Evolutionary conservation across 2,113 vertebrate species (phyloP).

Genomic region (Esox niger): DNA sequence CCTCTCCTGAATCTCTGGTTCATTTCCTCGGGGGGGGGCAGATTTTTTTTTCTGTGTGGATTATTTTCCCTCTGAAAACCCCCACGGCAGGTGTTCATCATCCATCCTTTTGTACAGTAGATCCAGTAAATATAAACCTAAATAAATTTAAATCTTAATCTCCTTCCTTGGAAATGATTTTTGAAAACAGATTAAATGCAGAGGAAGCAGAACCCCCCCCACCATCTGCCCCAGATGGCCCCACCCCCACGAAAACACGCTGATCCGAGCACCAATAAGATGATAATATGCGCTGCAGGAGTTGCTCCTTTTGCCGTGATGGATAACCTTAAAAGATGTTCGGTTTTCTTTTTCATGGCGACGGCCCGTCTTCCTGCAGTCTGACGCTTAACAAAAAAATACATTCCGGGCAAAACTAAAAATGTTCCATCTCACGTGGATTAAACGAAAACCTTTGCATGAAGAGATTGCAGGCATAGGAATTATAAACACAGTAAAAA

Average conservation of each 20-base stretch:
- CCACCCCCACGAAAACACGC: background rate
- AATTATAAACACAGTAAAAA: too few relatives aligned
- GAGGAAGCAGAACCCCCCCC: background rate
- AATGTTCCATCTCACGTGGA: too few relatives aligned
- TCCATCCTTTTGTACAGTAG: background rate
- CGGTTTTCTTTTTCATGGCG: too few relatives aligned
- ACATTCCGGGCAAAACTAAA: too few relatives aligned
- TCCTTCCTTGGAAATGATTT: constrained; percentile 7
- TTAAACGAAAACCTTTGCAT: too few relatives aligned
- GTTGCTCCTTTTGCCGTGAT: too few relatives aligned
- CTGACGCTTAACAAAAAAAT: too few relatives aligned
- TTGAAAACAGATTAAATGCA: constrained; percentile 15
- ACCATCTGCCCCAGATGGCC: constrained; percentile 9
- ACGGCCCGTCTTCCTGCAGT: too few relatives aligned
- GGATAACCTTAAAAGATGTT: too few relatives aligned
- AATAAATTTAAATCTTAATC: constrained; percentile 7
- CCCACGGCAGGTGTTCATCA: constrained; percentile 5
- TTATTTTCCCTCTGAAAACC: background rate
- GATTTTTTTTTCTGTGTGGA: too few relatives aligned
- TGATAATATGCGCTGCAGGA: background rate
- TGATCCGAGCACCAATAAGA: background rate
- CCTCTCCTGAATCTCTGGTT: background rate
- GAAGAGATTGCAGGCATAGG: too few relatives aligned
- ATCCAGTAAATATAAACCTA: background rate
- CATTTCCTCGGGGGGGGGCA: background rate